Evolutionary conservation across 2,888 invertebrate species (phyloP).

Genomic region (Marasmarcha lunaedactyla): DNA sequence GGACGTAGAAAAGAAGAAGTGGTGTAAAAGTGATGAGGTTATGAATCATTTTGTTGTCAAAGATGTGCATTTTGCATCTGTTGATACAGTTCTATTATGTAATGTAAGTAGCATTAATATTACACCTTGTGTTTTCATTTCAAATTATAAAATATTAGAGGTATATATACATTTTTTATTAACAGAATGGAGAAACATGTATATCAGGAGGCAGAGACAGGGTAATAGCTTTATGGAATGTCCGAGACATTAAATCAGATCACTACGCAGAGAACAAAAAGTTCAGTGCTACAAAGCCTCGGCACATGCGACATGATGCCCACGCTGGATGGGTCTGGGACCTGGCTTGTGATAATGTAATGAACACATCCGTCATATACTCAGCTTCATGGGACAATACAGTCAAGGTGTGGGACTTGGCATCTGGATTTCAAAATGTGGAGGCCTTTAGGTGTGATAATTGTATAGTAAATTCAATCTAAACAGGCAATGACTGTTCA

Average conservation of each 20-base stretch:
- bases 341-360: constrained; percentile 49
- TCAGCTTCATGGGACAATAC: constrained; percentile 74
- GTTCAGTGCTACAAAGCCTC: constrained; percentile 33
- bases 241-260: constrained; percentile 36
- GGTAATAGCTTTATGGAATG: constrained; percentile 63
- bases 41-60: constrained; percentile 59
- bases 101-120: constrained; percentile 49
- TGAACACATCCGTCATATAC: constrained; percentile 53
- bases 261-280: constrained; percentile 27
- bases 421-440: constrained; percentile 45
- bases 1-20: constrained; percentile 67
- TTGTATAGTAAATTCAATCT: too few relatives aligned
- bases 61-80: constrained; percentile 69
- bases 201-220: constrained; percentile 72
- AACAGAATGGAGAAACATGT: constrained; percentile 56
- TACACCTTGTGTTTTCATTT: neutral
- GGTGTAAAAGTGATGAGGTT: constrained; percentile 55
- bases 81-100: constrained; percentile 68
- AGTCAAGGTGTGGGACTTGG: constrained; percentile 69
- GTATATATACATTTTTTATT: neutral
- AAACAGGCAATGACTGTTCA: neutral
- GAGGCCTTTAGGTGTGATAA: constrained; percentile 55
- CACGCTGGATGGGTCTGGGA: constrained; percentile 77
- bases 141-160: too few relatives aligned
- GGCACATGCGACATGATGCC: constrained; percentile 47